Conservation (phyloP, 2,113 vertebrate species). For the Tympanuchus pallidicinctus region DNA sequence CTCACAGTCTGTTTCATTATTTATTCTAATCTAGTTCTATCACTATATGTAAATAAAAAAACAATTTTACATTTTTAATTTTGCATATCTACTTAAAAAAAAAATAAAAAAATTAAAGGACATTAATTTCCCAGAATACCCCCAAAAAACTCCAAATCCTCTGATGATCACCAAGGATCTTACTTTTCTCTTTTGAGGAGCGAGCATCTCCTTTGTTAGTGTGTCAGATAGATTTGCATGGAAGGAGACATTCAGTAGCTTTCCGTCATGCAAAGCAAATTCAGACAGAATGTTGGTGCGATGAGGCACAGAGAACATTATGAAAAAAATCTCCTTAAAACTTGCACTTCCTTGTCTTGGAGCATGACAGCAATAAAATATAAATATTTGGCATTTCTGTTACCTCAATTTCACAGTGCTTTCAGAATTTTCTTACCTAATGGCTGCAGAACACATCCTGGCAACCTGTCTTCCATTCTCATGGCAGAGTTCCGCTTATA, state of each 20-base stretch:
- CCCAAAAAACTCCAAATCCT: accelerated
- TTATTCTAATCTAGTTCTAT: neutral
- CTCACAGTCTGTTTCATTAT: neutral
- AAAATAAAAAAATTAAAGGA: neutral
- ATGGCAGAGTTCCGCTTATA: neutral
- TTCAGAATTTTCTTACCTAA: neutral
- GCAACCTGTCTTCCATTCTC: neutral
- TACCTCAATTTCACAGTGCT: neutral
- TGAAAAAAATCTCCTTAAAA: neutral
- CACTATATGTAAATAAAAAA: neutral
- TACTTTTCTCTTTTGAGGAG: neutral
- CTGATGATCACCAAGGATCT: neutral
- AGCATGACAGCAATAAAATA: neutral
- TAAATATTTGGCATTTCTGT: neutral
- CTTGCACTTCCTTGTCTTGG: neutral
- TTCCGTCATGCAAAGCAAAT: neutral
- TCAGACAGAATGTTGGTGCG: neutral
- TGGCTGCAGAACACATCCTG: neutral
- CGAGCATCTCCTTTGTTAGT: neutral
- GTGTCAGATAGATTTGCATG: neutral
- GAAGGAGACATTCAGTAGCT: neutral
- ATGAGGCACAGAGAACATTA: neutral
- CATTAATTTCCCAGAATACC: neutral
- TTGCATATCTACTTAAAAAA: neutral
- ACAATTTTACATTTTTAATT: neutral